Percentiles rank a stretch among this genome's conserved stretches.
These are phyloP conservation scores for Phrynosoma blainvillii DNA, from an alignment of 2,113 vertebrate species.

Conservation along the genomic window DNA sequence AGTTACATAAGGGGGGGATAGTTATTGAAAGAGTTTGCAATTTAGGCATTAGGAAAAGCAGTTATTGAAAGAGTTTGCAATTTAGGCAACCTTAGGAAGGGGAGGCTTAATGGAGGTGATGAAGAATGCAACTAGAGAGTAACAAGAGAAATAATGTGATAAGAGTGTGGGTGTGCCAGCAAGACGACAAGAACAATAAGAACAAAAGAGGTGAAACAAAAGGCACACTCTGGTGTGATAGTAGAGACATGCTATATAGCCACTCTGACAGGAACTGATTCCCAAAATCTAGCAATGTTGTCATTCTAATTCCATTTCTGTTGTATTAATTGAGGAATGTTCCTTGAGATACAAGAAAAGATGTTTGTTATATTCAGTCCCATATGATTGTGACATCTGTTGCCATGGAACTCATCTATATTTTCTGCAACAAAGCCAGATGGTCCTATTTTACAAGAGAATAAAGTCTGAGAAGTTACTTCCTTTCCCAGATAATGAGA, in stretches of 20 bases:
- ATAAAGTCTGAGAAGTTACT: not conserved
- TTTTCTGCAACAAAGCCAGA: not conserved
- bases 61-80: not conserved
- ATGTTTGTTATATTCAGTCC: not conserved
- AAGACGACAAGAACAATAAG: not conserved
- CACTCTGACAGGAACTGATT: not conserved
- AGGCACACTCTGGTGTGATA: not conserved
- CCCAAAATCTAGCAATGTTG: not conserved
- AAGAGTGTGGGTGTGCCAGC: not conserved
- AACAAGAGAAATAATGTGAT: not conserved
- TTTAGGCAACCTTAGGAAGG: not conserved
- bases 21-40: too few species aligned
- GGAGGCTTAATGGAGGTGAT: not conserved
- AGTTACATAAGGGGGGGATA: not conserved
- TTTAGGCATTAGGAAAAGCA: not conserved
- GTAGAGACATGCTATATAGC: not conserved
- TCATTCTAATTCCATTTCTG: not conserved
- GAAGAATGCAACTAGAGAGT: not conserved
- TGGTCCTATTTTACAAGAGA: not conserved
- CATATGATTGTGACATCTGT: conserved; percentile 6
- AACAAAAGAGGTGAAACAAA: not conserved
- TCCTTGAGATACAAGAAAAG: not conserved
- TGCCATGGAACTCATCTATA: not conserved
- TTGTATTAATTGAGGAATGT: not conserved
- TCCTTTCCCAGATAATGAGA: not conserved